Evolutionary conservation across 2,797 vertebrate genomes (phyloP).

Genomic region (Acanthurus tractus): DNA sequence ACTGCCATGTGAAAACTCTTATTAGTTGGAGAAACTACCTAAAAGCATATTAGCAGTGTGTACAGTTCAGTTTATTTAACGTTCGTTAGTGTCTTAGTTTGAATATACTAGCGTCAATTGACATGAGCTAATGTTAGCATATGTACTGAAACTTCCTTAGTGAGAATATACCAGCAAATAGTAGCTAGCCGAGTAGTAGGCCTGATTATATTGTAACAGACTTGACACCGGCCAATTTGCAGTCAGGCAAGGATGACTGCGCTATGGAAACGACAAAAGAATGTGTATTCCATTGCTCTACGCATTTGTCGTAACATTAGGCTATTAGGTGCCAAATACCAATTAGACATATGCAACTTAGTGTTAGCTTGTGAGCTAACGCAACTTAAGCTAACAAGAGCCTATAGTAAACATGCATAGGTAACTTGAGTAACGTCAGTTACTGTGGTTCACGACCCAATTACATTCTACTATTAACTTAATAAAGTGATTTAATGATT

Average conservation of each 20-base stretch:
- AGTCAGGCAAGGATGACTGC: constrained; percentile 32
- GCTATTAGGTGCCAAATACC: background rate
- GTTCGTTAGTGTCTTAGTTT: background rate
- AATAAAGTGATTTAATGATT: background rate
- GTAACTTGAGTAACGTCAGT: constrained; percentile 13
- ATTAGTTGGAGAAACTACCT: background rate
- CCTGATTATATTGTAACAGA: constrained; percentile 51
- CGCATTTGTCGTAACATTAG: background rate
- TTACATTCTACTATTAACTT: background rate
- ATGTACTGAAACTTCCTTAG: constrained; percentile 38
- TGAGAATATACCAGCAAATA: constrained; percentile 18
- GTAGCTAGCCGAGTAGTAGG: constrained; percentile 62
- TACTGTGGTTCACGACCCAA: constrained; percentile 24
- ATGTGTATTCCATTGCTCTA: background rate
- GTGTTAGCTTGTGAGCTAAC: constrained; percentile 12
- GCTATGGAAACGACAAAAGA: constrained; percentile 4
- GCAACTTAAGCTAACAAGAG: constrained; percentile 10
- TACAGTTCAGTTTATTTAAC: background rate
- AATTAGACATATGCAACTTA: background rate
- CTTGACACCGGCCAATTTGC: constrained; percentile 60
- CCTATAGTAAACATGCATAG: constrained; percentile 31
- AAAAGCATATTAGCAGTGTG: background rate
- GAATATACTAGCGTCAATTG: constrained; percentile 31
- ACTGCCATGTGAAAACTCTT: constrained; percentile 33
- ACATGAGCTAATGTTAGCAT: constrained; percentile 50